Evolutionary conservation across 2,113 vertebrate genomes (phyloP).

Genomic region (Brachypodius melanocephalos): DNA sequence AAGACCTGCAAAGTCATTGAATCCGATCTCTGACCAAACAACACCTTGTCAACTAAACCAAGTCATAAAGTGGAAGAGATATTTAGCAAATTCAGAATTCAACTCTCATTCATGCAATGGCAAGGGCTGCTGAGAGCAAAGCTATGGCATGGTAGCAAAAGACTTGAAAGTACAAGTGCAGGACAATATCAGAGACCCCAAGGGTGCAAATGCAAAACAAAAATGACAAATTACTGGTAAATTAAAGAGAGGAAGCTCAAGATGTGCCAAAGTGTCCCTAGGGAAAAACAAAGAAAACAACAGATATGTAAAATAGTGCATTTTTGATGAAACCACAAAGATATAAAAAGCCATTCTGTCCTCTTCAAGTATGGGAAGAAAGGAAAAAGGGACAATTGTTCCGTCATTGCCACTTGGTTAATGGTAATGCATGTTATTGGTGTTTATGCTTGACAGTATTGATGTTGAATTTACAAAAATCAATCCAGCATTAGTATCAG

Average conservation of each 20-base stretch:
- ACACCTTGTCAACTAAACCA: background rate
- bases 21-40: background rate
- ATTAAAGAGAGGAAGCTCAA: background rate
- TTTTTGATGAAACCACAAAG: background rate
- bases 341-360: background rate
- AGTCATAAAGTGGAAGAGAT: background rate
- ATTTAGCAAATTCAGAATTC: background rate
- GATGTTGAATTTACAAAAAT: background rate
- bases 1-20: background rate
- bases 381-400: background rate
- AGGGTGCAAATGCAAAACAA: accelerated
- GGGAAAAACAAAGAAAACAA: background rate
- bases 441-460: background rate
- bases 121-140: background rate
- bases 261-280: background rate
- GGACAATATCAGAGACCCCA: background rate
- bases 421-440: background rate
- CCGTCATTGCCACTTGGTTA: background rate
- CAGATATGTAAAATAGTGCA: background rate
- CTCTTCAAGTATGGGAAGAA: background rate
- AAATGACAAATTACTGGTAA: background rate
- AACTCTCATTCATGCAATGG: background rate
- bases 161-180: background rate
- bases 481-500: background rate
- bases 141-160: background rate